A percentile compares a stretch with the other conserved stretches of the same genome.
Evolutionary conservation across 92 coral and sea anemone species (phyloP).

Genomic region (Heteractis magnifica): DNA sequence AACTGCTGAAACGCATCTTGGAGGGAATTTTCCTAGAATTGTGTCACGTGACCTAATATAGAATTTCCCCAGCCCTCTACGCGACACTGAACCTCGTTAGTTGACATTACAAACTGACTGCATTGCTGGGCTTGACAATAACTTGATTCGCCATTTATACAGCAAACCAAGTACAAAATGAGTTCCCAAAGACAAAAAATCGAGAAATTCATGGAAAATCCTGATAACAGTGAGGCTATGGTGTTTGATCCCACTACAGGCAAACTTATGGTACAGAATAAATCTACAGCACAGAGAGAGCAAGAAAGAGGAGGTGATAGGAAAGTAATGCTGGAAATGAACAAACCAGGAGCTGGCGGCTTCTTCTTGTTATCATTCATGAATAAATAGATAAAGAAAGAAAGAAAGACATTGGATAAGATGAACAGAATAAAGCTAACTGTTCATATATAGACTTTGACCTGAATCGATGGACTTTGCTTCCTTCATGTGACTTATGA

Average conservation of each 20-base stretch:
- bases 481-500: too few species aligned
- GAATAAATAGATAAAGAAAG: background rate
- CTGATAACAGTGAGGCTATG: constrained; percentile 23
- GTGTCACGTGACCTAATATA: background rate
- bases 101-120: background rate
- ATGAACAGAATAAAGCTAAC: too few species aligned
- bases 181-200: constrained; percentile 22
- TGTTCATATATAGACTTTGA: too few species aligned
- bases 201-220: constrained; percentile 16
- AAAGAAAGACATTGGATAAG: too few species aligned
- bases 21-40: background rate
- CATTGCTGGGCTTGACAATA: background rate
- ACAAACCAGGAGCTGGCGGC: constrained; percentile 70
- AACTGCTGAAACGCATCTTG: background rate
- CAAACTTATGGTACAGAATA: constrained; percentile 56
- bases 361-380: constrained; percentile 36
- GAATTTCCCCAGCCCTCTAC: background rate
- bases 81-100: background rate
- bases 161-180: background rate
- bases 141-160: background rate
- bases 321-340: constrained; percentile 66
- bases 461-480: too few species aligned
- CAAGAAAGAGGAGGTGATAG: constrained; percentile 36
- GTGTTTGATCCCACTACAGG: constrained; percentile 80
- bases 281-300: constrained; percentile 28